A percentile compares a stretch with the other conserved stretches of the same genome.
Evolutionary conservation across 2,797 vertebrate species (phyloP).

Genomic region (Gallinago nigripennis): DNA sequence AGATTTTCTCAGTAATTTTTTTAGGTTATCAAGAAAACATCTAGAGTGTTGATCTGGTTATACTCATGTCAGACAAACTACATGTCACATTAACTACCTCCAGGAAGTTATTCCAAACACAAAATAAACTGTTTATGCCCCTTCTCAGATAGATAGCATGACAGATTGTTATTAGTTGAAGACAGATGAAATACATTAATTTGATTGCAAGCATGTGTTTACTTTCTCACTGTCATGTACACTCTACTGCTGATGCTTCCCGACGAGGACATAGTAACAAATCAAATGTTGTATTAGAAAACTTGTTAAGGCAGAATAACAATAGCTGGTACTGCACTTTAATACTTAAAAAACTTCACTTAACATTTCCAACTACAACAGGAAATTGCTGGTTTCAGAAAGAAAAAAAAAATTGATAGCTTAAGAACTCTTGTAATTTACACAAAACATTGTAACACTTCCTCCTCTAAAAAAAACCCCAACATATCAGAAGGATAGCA

Average conservation of each 20-base stretch:
- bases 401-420: not conserved
- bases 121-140: conserved; percentile 98
- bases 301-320: conserved; percentile 62
- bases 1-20: conserved; percentile 83
- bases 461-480: not conserved
- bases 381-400: conserved; percentile 24
- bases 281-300: conserved; percentile 70
- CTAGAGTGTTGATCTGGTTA: conserved; percentile 95
- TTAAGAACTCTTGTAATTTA: conserved; percentile 20
- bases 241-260: conserved; percentile 72
- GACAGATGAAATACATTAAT: conserved; percentile 86
- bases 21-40: conserved; percentile 95
- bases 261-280: conserved; percentile 71
- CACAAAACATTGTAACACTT: not conserved
- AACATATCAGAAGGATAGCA: not conserved
- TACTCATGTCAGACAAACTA: conserved; percentile 93
- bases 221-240: conserved; percentile 78
- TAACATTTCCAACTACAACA: conserved; percentile 50
- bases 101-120: conserved; percentile 97
- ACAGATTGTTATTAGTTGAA: conserved; percentile 86
- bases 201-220: conserved; percentile 83
- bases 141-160: conserved; percentile 90
- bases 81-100: conserved; percentile 92
- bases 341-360: conserved; percentile 17
- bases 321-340: conserved; percentile 48